Evolutionary conservation across 1,140 invertebrate genomes (phyloP).

Genomic region (Pogonognathellus flavescens): DNA sequence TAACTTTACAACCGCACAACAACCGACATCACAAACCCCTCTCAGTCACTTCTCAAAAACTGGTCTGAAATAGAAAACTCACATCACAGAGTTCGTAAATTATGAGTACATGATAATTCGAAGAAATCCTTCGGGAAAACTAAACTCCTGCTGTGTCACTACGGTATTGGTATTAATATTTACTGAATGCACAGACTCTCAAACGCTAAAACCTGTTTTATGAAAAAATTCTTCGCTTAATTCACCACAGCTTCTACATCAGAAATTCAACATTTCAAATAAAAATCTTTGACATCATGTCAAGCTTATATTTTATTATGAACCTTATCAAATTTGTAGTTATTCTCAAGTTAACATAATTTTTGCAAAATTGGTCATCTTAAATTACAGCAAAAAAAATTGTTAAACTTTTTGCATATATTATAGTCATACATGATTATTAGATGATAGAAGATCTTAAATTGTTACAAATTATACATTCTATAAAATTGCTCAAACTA

Average conservation of each 20-base stretch:
- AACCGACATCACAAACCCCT: not conserved
- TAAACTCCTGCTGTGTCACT: constrained; percentile 32
- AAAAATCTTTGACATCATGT: not conserved
- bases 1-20: constrained; percentile 25
- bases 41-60: constrained; percentile 13
- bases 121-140: constrained; percentile 19
- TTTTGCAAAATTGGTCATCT: not conserved
- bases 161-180: not conserved
- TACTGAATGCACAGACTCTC: not conserved
- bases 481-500: too few species aligned
- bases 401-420: too few species aligned
- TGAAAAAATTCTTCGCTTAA: constrained; percentile 5
- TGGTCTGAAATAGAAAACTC: constrained; percentile 2
- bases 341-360: too few species aligned
- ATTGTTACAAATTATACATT: too few species aligned
- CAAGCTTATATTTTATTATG: too few species aligned
- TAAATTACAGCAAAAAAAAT: too few species aligned
- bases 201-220: not conserved
- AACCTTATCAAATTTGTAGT: too few species aligned
- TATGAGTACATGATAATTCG: constrained; percentile 23
- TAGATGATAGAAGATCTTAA: too few species aligned
- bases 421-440: too few species aligned
- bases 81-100: constrained; percentile 34
- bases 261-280: constrained; percentile 8
- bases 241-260: not conserved